Evolutionary conservation across 2,113 vertebrate genomes (phyloP), one percentile per base, ranked within the genome.

Genomic region (Pipa parva): DNA sequence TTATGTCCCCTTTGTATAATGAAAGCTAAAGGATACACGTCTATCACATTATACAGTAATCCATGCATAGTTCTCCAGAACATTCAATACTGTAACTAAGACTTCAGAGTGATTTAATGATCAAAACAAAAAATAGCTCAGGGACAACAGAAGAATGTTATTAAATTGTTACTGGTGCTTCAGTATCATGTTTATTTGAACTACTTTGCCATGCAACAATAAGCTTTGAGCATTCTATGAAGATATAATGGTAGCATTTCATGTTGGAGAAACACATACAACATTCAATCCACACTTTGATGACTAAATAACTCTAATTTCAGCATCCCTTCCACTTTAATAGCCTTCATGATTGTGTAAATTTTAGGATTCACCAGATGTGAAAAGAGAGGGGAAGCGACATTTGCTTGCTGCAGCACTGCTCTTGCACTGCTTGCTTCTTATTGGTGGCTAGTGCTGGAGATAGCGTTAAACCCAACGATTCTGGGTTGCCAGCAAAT

Each of bases 11-110:
- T 20, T 31, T 54, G 58, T 54, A 61, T 31, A 39, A 51, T 59
- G 65, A 68, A 59, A 24, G 65, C 27, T 54, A 45, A 59, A 46
- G 49, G 24, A 54, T 61, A 54, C 39, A 60, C 25, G 48, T 61
- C 66, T 51, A 52, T 69, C 66, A 54, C 48, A 61, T 69, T 61
- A 61, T 61, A 69, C 36, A 54, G 66, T 69, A 69, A 69, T 61
- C 66, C 48, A 51, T 54, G 66, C 18, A 61, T 27, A 54, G 57
- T 11, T 54, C 49, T 60, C 58, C 17, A 18, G 50, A 69, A 61
- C 49, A 69, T 42, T 61, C 66, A 61, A 61, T 54, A 54, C 66
- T 29, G 18, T 29, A 31, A 26, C 66, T 22, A 29, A 52, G 25
- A 24, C 56, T 69, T 56, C 29, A 8, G 21, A 22, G 56, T 51